phyloP scores from a whole-genome alignment of 2,113 vertebrate genomes.

The Casuarius casuarius region DNA sequence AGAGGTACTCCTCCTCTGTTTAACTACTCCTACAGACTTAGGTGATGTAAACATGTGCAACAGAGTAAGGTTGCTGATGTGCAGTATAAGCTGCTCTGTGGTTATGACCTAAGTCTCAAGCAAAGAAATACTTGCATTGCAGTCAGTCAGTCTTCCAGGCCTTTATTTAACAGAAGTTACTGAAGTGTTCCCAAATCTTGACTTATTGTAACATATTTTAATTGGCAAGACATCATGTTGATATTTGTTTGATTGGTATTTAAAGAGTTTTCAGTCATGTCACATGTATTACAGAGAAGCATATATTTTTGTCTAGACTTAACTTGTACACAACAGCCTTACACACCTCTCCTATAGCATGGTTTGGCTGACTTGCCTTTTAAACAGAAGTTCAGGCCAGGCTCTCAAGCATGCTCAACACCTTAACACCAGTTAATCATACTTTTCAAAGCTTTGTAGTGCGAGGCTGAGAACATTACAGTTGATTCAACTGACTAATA shows the following conservation, averaged over 20 bases:
- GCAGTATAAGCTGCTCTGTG: not conserved
- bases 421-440: not conserved
- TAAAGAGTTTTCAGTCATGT: not conserved
- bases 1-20: not conserved
- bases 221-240: not conserved
- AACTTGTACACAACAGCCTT: not conserved
- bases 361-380: not conserved
- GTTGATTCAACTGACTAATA: fast-evolving
- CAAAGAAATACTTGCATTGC: not conserved
- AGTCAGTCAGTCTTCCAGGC: not conserved
- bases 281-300: not conserved
- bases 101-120: not conserved
- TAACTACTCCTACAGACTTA: not conserved
- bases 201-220: not conserved
- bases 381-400: not conserved
- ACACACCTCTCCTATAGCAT: not conserved
- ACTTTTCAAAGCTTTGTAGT: not conserved
- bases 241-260: not conserved
- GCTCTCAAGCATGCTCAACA: not conserved
- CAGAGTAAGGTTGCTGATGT: not conserved
- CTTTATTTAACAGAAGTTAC: not conserved
- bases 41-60: not conserved
- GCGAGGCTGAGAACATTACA: fast-evolving
- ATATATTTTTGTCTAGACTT: not conserved
- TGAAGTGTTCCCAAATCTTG: not conserved